Base-by-base conservation (phyloP, 2,113 vertebrate species). In the Piprites chloris region DNA sequence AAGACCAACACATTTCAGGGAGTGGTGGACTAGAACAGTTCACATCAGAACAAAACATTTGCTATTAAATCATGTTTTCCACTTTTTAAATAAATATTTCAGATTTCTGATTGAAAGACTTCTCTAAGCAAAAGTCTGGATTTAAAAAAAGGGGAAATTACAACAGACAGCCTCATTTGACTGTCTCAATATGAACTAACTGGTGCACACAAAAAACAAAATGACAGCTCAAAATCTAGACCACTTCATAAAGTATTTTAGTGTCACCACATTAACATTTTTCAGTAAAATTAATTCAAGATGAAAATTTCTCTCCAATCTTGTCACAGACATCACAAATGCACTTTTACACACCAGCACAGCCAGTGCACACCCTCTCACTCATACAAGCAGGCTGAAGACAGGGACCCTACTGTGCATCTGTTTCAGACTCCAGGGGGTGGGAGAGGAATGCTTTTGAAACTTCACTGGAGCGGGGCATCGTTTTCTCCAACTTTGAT, bases 341-440 rank as follows among this genome's bases (percentile, higher is more conserved):
- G 5, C 30, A 16, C 24, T 59, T 91, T 47, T 21, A 41, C 66
- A 58, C 59, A 33, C 6, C 37, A 77, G n/a, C 37, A 52, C 11
- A 74, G 27, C 26, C 80, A 81, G 61, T 0, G 2, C 1, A 0
- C 4, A 14, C 19, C 22, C 32, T 21, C 35, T 24, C n/a, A 58
- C 10, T 28, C 14, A 21, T 2, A 47, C 5, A 35, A 74, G 63
- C 9, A 47, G 44, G 18, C 50, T 76, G 82, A 66, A 76, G 61
- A n/a, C n/a, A 47, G 14, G 33, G 33, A 50, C 61, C 7, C 27
- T 68, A 44, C 62, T 28, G 20, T 39, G 17, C 33, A 42, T 46
- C 37, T 21, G 1, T 23, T 68, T 5, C n/a, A 49, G 59, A n/a
- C 53, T 63, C 23, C 1, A 28, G 10, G 23, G 11, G 6, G 12